These are phyloP conservation scores for Podarcis lilfordi DNA, from an alignment of 2,797 vertebrate genomes.

Conservation along the genomic window DNA sequence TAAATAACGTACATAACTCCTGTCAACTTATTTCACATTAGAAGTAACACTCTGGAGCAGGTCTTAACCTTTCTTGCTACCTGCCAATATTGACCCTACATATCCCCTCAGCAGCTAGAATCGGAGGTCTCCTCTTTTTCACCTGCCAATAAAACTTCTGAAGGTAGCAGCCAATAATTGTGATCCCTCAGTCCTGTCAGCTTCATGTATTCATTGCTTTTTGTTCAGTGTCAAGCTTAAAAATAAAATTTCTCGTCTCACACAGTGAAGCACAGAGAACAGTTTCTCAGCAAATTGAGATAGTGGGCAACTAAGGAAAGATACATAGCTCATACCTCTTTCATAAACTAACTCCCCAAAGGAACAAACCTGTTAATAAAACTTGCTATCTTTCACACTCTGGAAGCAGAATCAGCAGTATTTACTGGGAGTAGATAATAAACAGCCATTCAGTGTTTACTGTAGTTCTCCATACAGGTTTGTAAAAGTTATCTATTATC, in stretches of 20 bases:
- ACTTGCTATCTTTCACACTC: conserved; percentile 51
- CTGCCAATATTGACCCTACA: conserved; percentile 61
- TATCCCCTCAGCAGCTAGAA: conserved; percentile 53
- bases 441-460: conserved; percentile 45
- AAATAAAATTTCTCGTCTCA: conserved; percentile 71
- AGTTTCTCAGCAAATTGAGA: conserved; percentile 45
- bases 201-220: conserved; percentile 64
- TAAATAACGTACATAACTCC: conserved; percentile 73
- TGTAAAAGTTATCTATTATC: conserved; percentile 34
- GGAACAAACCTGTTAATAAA: conserved; percentile 64
- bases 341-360: conserved; percentile 54
- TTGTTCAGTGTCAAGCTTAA: conserved; percentile 67
- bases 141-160: conserved; percentile 60
- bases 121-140: conserved; percentile 60
- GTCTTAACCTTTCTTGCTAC: conserved; percentile 63
- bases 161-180: conserved; percentile 65
- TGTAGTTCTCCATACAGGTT: conserved; percentile 46
- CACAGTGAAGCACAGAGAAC: conserved; percentile 55
- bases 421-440: conserved; percentile 59
- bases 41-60: conserved; percentile 66
- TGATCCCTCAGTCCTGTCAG: conserved; percentile 66
- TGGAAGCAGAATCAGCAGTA: conserved; percentile 65
- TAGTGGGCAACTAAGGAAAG: conserved; percentile 54
- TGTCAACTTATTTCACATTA: conserved; percentile 73
- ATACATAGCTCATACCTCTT: conserved; percentile 32